Conservation (phyloP, 2,113 vertebrate genomes). For the Sialia sialis region DNA sequence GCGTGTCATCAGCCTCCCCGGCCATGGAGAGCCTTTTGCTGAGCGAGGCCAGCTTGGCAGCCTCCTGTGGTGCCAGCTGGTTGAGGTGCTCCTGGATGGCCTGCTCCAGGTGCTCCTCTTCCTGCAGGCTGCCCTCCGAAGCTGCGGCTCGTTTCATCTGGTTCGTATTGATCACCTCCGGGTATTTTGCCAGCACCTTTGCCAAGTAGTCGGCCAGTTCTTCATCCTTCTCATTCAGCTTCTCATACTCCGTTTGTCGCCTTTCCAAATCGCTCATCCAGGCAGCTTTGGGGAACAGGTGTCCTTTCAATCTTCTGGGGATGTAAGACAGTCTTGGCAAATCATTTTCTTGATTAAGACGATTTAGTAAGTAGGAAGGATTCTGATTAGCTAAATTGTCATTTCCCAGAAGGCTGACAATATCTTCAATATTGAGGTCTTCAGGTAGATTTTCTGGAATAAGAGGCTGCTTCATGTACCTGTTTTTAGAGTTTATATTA, state of each 20-base stretch:
- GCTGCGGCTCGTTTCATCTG: constrained; percentile 73
- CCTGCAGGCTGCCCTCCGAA: constrained; percentile 60
- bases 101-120: constrained; percentile 71
- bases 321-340: constrained; percentile 69
- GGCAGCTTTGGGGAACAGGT: constrained; percentile 60
- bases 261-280: constrained; percentile 72
- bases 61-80: constrained; percentile 74
- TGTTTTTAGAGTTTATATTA: constrained; percentile 64
- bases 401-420: constrained; percentile 84
- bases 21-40: constrained; percentile 73
- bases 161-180: constrained; percentile 71
- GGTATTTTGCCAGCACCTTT: constrained; percentile 82
- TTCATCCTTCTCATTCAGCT: constrained; percentile 77
- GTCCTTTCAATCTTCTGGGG: constrained; percentile 67
- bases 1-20: constrained; percentile 46
- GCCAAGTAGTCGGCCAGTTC: constrained; percentile 85
- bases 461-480: constrained; percentile 68
- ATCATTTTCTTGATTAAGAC: constrained; percentile 73
- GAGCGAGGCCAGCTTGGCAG: constrained; percentile 56
- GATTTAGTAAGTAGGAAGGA: constrained; percentile 69
- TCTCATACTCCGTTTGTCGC: constrained; percentile 75
- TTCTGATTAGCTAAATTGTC: constrained; percentile 76
- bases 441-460: constrained; percentile 76
- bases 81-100: constrained; percentile 79
- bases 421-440: constrained; percentile 82